Percentiles rank a stretch among this genome's conserved stretches.
Evolutionary conservation across 2,888 invertebrate species (phyloP).

Genomic region (Lottia scabra): DNA sequence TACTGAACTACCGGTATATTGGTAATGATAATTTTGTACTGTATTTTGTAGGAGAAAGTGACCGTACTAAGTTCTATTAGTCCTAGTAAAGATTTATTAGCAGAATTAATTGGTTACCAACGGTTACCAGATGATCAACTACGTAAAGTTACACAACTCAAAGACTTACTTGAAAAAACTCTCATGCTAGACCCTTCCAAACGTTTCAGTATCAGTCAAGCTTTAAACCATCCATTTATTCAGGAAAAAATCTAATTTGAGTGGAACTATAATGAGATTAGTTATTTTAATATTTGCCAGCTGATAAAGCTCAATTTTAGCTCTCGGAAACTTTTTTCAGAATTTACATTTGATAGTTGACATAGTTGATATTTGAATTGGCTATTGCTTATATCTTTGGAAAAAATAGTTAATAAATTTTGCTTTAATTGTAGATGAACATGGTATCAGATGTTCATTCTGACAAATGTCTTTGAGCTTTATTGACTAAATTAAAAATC

Average conservation of each 20-base stretch:
- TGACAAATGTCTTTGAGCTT: too few species aligned
- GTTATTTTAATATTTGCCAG: too few species aligned
- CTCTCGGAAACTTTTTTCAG: too few species aligned
- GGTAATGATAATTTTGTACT: neutral
- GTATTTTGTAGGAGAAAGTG: constrained; percentile 87
- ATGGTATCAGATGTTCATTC: too few species aligned
- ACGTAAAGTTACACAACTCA: constrained; percentile 90
- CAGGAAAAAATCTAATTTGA: constrained; percentile 75
- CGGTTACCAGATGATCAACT: constrained; percentile 88
- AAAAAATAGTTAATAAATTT: too few species aligned
- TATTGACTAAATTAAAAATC: too few species aligned
- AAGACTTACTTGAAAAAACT: constrained; percentile 91
- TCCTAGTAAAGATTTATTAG: constrained; percentile 84
- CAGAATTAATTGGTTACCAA: constrained; percentile 90
- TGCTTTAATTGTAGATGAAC: too few species aligned
- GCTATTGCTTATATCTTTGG: too few species aligned
- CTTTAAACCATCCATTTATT: constrained; percentile 93
- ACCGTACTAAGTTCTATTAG: constrained; percentile 90
- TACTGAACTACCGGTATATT: too few species aligned
- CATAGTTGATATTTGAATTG: too few species aligned
- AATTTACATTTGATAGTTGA: too few species aligned
- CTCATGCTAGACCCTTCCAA: constrained; percentile 93
- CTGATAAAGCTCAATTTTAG: too few species aligned
- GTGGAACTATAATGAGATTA: neutral
- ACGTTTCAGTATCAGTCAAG: constrained; percentile 92